A percentile compares a stretch with the other conserved stretches of the same genome.
Evolutionary conservation across 2,113 vertebrate genomes (phyloP).

Genomic region (Mesocricetus auratus): DNA sequence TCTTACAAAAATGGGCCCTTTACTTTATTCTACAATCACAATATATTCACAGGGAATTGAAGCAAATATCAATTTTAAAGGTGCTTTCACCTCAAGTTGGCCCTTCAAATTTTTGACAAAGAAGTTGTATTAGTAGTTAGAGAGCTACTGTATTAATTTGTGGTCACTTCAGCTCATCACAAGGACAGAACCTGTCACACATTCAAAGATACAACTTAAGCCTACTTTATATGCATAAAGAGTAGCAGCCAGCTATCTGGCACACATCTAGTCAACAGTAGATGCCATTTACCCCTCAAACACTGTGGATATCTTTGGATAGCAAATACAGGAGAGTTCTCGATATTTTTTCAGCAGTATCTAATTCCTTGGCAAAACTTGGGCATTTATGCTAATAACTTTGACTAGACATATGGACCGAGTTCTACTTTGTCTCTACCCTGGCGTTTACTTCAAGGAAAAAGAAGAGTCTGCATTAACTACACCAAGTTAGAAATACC

Average conservation of each 20-base stretch:
- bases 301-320: slow-evolving; percentile 79
- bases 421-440: slow-evolving; percentile 65
- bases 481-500: slow-evolving; percentile 45
- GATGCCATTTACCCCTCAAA: slow-evolving; percentile 86
- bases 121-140: not conserved
- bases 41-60: slow-evolving; percentile 56
- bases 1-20: slow-evolving; percentile 60
- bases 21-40: slow-evolving; percentile 58
- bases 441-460: slow-evolving; percentile 28
- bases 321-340: slow-evolving; percentile 82
- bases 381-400: slow-evolving; percentile 80
- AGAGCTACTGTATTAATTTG: slow-evolving; percentile 66
- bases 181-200: slow-evolving; percentile 68
- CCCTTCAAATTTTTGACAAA: slow-evolving; percentile 63
- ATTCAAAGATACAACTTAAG: slow-evolving; percentile 76
- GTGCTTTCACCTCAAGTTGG: slow-evolving; percentile 54
- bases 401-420: slow-evolving; percentile 75
- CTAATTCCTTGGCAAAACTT: slow-evolving; percentile 86
- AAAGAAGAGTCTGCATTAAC: slow-evolving; percentile 55
- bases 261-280: slow-evolving; percentile 81
- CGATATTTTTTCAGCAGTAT: slow-evolving; percentile 84
- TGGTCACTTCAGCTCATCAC: slow-evolving; percentile 57
- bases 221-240: slow-evolving; percentile 84
- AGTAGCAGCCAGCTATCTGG: slow-evolving; percentile 83
- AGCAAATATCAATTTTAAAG: slow-evolving; percentile 58